These are phyloP conservation scores for Drosophila kepulauana DNA, from an alignment of 1,140 invertebrate genomes.

Conservation along the genomic window DNA sequence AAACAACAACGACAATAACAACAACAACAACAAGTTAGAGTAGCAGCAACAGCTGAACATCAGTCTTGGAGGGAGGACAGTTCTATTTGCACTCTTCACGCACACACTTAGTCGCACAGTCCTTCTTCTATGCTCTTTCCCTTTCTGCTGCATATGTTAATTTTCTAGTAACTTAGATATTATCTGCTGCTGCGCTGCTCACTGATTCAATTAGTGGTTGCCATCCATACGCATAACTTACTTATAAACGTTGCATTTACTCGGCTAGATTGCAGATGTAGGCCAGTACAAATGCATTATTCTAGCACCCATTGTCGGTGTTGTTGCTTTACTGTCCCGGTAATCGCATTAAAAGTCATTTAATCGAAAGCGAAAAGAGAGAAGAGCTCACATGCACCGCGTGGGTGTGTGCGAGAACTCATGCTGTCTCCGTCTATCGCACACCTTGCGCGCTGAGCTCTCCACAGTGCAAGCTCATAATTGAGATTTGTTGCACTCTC, in stretches of 20 bases:
- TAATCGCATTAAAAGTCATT: slow-evolving; percentile 82
- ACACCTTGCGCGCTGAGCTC: slow-evolving; percentile 35
- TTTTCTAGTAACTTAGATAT: slow-evolving; percentile 63
- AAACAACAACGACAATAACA: slow-evolving; percentile 9
- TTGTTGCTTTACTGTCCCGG: slow-evolving; percentile 33
- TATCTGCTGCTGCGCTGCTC: slow-evolving; percentile 40
- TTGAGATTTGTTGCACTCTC: slow-evolving; percentile 79
- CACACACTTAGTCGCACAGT: neutral
- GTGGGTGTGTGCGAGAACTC: slow-evolving; percentile 34
- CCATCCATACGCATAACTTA: slow-evolving; percentile 57
- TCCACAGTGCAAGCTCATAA: slow-evolving; percentile 60
- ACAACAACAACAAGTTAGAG: slow-evolving; percentile 1
- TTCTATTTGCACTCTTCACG: slow-evolving; percentile 7
- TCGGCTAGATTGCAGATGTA: slow-evolving; percentile 44
- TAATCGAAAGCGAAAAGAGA: slow-evolving; percentile 78
- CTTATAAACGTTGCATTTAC: slow-evolving; percentile 33
- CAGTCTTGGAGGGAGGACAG: slow-evolving; percentile 13
- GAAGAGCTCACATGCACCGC: slow-evolving; percentile 6
- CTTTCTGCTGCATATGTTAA: slow-evolving; percentile 63
- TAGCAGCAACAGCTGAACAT: slow-evolving; percentile 34
- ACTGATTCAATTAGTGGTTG: slow-evolving; percentile 78
- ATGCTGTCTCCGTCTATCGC: slow-evolving; percentile 20
- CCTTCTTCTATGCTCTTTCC: neutral
- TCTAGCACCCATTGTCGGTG: slow-evolving; percentile 31
- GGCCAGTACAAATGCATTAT: slow-evolving; percentile 70